Percentiles rank a stretch among this genome's conserved stretches.
Evolutionary conservation across 2,113 vertebrate genomes (phyloP).

Genomic region (human (Homo sapiens)): GRCh38 chr1:97052001-97052500

Average conservation of each 20-base stretch:
- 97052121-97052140: neutral
- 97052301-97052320: slow-evolving; percentile 63
- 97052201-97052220: neutral
- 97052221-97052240: neutral
- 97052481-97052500: neutral
- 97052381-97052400: slow-evolving; percentile 47
- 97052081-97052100: neutral
- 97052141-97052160: neutral
- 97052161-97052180: neutral
- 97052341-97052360: slow-evolving; percentile 54
- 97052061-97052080: neutral
- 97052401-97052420: neutral
- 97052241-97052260: slow-evolving; percentile 55
- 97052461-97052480: neutral
- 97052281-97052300: slow-evolving; percentile 69
- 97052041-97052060: neutral
- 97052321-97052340: neutral
- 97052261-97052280: slow-evolving; percentile 17
- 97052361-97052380: slow-evolving; percentile 67
- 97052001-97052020: neutral
- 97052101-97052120: neutral
- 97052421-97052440: neutral
- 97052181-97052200: neutral
- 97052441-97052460: neutral
- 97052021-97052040: neutral